Conservation (phyloP, 2,797 vertebrate species). For the Sebastiscus albofasciatus region DNA sequence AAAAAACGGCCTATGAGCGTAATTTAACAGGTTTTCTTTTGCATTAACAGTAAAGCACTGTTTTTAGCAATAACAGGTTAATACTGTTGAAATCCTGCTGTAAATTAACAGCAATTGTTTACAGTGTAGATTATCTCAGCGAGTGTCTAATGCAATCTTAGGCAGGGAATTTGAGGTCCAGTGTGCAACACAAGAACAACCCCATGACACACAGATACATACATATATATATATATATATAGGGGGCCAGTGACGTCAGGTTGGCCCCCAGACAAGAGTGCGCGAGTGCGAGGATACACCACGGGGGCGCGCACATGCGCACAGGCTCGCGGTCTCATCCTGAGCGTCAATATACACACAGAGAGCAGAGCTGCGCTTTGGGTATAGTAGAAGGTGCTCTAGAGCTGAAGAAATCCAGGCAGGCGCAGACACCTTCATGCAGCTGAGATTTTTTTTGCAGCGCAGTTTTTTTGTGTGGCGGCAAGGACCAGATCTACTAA, state of each 20-base stretch:
- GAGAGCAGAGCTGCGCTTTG: constrained; percentile 69
- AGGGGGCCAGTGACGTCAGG: constrained; percentile 74
- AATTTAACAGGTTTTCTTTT: too few relatives aligned
- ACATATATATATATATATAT: too few relatives aligned
- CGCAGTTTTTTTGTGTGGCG: constrained; percentile 57
- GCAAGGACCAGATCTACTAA: constrained; percentile 73
- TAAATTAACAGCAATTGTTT: too few relatives aligned
- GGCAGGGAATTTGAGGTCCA: constrained; percentile 14
- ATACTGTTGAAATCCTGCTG: too few relatives aligned
- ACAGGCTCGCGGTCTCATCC: constrained; percentile 71
- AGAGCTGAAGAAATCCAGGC: constrained; percentile 68
- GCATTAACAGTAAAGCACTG: too few relatives aligned
- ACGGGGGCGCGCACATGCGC: constrained; percentile 77
- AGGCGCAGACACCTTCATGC: constrained; percentile 72
- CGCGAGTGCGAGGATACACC: constrained; percentile 59
- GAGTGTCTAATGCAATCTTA: too few relatives aligned
- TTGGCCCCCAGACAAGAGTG: constrained; percentile 62
- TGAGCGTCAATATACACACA: constrained; percentile 78
- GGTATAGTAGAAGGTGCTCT: constrained; percentile 74
- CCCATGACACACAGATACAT: constrained; percentile 50
- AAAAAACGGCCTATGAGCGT: too few relatives aligned
- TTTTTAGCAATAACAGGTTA: too few relatives aligned
- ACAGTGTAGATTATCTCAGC: too few relatives aligned
- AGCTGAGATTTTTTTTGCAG: constrained; percentile 54
- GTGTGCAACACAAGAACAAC: constrained; percentile 56